Percentiles rank a stretch among this genome's conserved stretches.
phyloP scores from a whole-genome alignment of 2,888 invertebrate genomes.

The Mimas tiliae region DNA sequence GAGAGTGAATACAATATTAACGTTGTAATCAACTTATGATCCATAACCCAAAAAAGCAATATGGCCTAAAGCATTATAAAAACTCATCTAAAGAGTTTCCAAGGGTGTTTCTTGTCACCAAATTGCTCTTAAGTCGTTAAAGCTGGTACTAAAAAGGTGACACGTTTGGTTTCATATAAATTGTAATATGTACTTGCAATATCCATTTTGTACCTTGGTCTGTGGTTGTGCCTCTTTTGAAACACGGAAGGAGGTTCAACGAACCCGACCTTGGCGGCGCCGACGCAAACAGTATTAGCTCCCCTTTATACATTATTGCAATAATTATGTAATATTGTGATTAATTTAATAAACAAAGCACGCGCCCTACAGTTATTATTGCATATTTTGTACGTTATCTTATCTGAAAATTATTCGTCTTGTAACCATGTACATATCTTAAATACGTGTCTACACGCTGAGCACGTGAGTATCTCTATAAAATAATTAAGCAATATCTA shows the following conservation, averaged over 20 bases:
- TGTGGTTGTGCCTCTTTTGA: no score
- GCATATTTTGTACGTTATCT: conserved; percentile 14
- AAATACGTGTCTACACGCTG: conserved; percentile 7
- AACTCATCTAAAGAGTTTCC: no score
- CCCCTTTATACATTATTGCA: conserved; percentile 46
- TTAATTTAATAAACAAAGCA: conserved; percentile 15
- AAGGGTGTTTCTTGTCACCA: no score
- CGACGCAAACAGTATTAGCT: conserved; percentile 60
- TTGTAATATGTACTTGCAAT: no score
- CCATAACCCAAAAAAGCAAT: no score
- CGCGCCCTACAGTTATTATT: conserved; percentile 11
- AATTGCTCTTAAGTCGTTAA: no score
- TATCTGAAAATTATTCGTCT: conserved; percentile 25
- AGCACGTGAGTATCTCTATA: conserved; percentile 9
- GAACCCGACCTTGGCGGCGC: conserved; percentile 78
- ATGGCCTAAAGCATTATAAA: no score
- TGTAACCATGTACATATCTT: conserved; percentile 30
- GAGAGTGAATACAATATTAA: no score
- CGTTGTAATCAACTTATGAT: no score
- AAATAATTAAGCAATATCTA: conserved; percentile 12
- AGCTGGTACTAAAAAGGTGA: no score
- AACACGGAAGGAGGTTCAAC: conserved; percentile 77
- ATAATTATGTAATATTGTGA: conserved; percentile 48
- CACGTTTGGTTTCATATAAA: no score
- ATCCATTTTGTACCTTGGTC: no score